Conservation (phyloP, 2,888 invertebrate genomes). For the Neoitamus cyanurus region DNA sequence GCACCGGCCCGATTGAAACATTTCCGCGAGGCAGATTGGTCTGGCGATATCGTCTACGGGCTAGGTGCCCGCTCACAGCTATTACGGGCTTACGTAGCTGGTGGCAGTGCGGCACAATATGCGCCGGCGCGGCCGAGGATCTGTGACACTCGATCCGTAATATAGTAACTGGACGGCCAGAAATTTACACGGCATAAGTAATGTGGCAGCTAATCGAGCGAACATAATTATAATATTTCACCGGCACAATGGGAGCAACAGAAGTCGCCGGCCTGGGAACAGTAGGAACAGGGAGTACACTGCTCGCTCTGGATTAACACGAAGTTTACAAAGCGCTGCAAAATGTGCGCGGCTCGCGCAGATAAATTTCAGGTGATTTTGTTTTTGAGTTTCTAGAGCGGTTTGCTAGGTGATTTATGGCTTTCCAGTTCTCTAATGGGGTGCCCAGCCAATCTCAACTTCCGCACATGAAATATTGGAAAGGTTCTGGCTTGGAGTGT, state of each 20-base stretch:
- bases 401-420: background rate
- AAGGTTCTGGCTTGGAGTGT: background rate
- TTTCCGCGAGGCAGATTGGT: conserved; percentile 42
- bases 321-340: background rate
- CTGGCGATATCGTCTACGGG: conserved; percentile 13
- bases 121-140: background rate
- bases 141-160: conserved; percentile 32
- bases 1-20: conserved; percentile 18
- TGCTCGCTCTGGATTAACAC: background rate
- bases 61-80: background rate
- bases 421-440: background rate
- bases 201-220: conserved; percentile 29
- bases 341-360: background rate
- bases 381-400: background rate
- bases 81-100: background rate
- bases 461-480: conserved; percentile 5
- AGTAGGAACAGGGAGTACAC: background rate
- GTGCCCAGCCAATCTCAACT: background rate
- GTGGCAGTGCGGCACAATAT: background rate
- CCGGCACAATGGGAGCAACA: conserved; percentile 16
- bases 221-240: conserved; percentile 39
- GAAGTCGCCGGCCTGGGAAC: background rate
- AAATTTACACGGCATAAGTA: conserved; percentile 32
- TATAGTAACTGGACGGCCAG: background rate
- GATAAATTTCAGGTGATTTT: background rate